Evolutionary conservation across 2,888 invertebrate species (phyloP).

Genomic region (Micoletzkya japonica): DNA sequence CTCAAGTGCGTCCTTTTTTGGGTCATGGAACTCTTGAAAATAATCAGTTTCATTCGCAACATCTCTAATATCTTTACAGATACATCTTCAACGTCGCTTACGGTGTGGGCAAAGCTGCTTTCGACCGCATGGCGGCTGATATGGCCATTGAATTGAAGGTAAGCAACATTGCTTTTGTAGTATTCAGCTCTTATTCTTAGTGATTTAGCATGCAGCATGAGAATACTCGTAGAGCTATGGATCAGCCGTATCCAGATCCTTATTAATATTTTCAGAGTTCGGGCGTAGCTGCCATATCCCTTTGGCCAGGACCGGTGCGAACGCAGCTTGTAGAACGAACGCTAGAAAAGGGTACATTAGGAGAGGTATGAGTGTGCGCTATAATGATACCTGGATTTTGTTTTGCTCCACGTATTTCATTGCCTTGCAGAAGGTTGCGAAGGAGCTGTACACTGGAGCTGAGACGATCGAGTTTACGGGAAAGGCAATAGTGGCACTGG

Average conservation of each 20-base stretch:
- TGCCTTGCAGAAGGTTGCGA: too few species aligned
- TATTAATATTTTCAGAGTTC: not conserved
- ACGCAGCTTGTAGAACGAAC: conserved; percentile 61
- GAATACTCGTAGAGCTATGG: not conserved
- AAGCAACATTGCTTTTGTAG: not conserved
- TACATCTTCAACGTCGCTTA: conserved; percentile 67
- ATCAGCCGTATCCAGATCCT: not conserved
- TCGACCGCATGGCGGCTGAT: conserved; percentile 67
- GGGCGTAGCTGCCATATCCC: conserved; percentile 55
- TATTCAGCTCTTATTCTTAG: not conserved
- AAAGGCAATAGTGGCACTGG: too few species aligned
- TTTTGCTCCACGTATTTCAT: too few species aligned
- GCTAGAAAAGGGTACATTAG: not conserved
- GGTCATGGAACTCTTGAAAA: not conserved
- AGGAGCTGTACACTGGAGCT: too few species aligned
- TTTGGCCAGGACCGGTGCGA: conserved; percentile 67
- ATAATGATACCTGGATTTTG: too few species aligned
- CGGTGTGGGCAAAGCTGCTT: conserved; percentile 67
- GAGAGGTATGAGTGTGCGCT: too few species aligned
- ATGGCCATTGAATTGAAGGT: conserved; percentile 64
- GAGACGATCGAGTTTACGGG: too few species aligned
- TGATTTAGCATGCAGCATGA: not conserved
- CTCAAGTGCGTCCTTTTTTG: conserved; percentile 42
- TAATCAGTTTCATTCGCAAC: not conserved
- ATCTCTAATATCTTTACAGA: conserved; percentile 6